Evolutionary conservation across 1,140 invertebrate species (phyloP), one percentile per base, ranked within the genome.

Genomic region (Achatina immaculata): DNA sequence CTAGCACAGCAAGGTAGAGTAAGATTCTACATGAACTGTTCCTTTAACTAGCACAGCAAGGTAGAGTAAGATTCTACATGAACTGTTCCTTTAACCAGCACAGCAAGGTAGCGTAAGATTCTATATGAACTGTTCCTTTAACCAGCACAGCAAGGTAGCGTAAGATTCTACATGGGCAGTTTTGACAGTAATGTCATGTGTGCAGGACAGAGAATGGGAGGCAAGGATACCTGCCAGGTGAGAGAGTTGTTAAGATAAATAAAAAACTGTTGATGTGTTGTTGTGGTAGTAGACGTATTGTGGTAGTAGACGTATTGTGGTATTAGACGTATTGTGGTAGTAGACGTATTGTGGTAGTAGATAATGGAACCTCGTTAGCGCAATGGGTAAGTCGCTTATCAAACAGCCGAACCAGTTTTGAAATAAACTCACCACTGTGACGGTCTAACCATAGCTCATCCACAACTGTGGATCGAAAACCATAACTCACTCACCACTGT

Each of bases 141-240:
- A n/a, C n/a, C n/a, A n/a, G n/a, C n/a, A n/a, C n/a, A n/a, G n/a
- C n/a, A n/a, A n/a, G n/a, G n/a, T n/a, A n/a, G n/a, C n/a, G n/a
- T n/a, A n/a, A n/a, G n/a, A n/a, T 73, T 48, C 43, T 73, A 73
- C 43, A 51, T 73, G 2, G 71, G 71, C 42, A 4, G 16, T 11
- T 6, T 73, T 2, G 40, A 43, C 9, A 19, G 14, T 21, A 45
- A 45, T 9, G n/a, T 4, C 28, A 51, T 73, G 19, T 73, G 71
- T 73, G 71, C 71, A 28, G 71, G 71, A 19, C 38, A 43, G 19
- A 9, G 24, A 6, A 24, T 19, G 4, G 71, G 71, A 7, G 71
- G 71, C 16, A 45, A 43, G 9, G 71, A 73, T 45, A 73, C 71
- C 28, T 73, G 71, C 71, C 71, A 73, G 71, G 71, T 73, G 16